These are phyloP conservation scores for Procambarus clarkii DNA, from an alignment of 1,140 invertebrate genomes.

Conservation along the genomic window DNA sequence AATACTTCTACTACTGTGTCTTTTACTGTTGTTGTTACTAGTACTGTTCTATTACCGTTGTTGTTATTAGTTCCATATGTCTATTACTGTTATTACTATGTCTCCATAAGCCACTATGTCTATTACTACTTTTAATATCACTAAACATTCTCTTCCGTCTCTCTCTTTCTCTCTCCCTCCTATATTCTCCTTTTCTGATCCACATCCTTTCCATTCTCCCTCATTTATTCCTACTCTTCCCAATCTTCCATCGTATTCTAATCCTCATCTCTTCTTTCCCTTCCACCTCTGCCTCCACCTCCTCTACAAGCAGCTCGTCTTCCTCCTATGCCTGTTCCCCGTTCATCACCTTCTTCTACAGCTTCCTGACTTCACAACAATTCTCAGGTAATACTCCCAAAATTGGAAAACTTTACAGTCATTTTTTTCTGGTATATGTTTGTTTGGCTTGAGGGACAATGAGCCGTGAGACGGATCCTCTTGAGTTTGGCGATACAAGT, in stretches of 20 bases:
- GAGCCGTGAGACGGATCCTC: too few species aligned
- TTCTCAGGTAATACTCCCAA: too few species aligned
- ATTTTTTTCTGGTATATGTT: too few species aligned
- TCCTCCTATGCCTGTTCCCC: background rate
- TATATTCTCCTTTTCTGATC: background rate
- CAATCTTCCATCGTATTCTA: background rate
- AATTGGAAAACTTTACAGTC: too few species aligned
- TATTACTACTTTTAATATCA: background rate
- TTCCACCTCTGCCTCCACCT: background rate
- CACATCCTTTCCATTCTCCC: background rate
- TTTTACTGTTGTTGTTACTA: too few species aligned
- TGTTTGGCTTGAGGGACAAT: too few species aligned
- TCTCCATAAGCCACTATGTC: background rate
- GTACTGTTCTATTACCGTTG: too few species aligned
- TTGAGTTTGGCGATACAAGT: too few species aligned
- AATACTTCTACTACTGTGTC: background rate
- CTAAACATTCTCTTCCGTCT: background rate
- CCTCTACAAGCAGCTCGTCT: background rate
- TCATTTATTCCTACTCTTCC: background rate
- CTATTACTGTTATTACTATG: background rate
- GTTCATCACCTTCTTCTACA: background rate
- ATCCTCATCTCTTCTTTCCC: background rate
- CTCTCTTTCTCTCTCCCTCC: background rate
- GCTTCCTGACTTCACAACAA: too few species aligned
- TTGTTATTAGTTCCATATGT: too few species aligned